Conservation (phyloP, 2,797 vertebrate species). For the Xenentodon cancila region DNA sequence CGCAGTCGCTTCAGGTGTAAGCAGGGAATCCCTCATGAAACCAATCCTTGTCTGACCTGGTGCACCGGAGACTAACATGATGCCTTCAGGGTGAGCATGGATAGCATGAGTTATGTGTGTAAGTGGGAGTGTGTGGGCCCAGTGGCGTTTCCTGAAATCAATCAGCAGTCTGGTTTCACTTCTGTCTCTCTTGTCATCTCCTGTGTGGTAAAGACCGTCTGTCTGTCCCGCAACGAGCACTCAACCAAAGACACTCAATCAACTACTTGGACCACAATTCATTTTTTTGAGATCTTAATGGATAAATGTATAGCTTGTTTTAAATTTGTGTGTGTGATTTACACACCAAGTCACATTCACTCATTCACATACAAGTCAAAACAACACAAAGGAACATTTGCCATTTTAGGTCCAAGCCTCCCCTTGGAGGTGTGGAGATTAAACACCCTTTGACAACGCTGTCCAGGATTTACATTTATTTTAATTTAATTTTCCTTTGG, state of each 20-base stretch:
- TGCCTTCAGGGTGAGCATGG: slow-evolving; percentile 43
- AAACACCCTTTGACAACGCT: too few relatives aligned
- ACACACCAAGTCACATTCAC: too few relatives aligned
- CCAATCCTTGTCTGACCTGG: slow-evolving; percentile 58
- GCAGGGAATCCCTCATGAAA: slow-evolving; percentile 62
- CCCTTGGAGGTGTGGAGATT: too few relatives aligned
- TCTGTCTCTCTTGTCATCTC: slow-evolving; percentile 56
- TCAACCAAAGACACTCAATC: slow-evolving; percentile 20
- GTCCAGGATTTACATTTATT: too few relatives aligned
- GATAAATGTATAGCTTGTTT: too few relatives aligned
- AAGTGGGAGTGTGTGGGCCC: slow-evolving; percentile 50
- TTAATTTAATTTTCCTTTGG: too few relatives aligned
- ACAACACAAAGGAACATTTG: too few relatives aligned
- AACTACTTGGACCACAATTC: slow-evolving; percentile 13
- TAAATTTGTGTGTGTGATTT: too few relatives aligned
- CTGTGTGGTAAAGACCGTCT: slow-evolving; percentile 60
- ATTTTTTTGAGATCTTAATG: slow-evolving; percentile 7
- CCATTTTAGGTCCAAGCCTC: too few relatives aligned
- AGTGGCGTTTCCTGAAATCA: slow-evolving; percentile 65
- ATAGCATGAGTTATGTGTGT: slow-evolving; percentile 29
- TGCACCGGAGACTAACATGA: slow-evolving; percentile 36
- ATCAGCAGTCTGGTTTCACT: slow-evolving; percentile 63
- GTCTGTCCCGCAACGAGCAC: slow-evolving; percentile 22
- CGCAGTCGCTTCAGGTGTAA: slow-evolving; percentile 42
- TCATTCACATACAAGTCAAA: too few relatives aligned